These are phyloP conservation scores for Seira ritae DNA, from an alignment of 2,888 invertebrate genomes.

Conservation along the genomic window DNA sequence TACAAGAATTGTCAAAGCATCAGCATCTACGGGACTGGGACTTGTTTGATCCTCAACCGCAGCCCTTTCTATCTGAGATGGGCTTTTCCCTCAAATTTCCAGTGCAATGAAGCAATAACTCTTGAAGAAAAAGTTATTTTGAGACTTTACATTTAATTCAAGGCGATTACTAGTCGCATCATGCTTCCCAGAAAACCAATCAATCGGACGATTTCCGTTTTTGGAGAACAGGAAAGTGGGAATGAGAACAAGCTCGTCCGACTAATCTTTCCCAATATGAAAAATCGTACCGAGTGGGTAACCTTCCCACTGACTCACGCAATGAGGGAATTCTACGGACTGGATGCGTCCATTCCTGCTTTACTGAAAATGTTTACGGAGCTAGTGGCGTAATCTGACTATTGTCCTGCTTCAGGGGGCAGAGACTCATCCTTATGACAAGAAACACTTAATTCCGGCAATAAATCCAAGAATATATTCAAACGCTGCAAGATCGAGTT, in stretches of 20 bases:
- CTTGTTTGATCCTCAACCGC: neutral
- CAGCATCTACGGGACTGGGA: too few relatives aligned
- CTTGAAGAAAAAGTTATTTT: too few relatives aligned
- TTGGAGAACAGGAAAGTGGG: constrained; percentile 19
- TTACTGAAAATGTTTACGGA: constrained; percentile 11
- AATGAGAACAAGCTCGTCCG: constrained; percentile 15
- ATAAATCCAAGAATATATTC: constrained; percentile 30
- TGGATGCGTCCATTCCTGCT: constrained; percentile 11
- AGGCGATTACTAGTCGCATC: neutral
- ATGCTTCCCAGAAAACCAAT: constrained; percentile 30
- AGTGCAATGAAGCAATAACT: neutral
- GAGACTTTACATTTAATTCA: constrained; percentile 37
- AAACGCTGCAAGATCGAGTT: neutral
- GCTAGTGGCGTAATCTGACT: constrained; percentile 24
- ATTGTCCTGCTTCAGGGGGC: constrained; percentile 18
- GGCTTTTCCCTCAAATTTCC: constrained; percentile 25
- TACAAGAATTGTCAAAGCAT: too few relatives aligned
- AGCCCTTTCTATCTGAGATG: constrained; percentile 15
- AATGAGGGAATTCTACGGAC: constrained; percentile 38
- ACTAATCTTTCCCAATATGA: too few relatives aligned
- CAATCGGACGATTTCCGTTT: constrained; percentile 7
- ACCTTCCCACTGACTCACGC: too few relatives aligned
- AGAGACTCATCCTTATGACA: constrained; percentile 10
- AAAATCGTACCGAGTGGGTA: too few relatives aligned
- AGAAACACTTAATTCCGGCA: neutral